phyloP scores from a whole-genome alignment of 2,113 vertebrate genomes.

The Actinemys pallida region DNA sequence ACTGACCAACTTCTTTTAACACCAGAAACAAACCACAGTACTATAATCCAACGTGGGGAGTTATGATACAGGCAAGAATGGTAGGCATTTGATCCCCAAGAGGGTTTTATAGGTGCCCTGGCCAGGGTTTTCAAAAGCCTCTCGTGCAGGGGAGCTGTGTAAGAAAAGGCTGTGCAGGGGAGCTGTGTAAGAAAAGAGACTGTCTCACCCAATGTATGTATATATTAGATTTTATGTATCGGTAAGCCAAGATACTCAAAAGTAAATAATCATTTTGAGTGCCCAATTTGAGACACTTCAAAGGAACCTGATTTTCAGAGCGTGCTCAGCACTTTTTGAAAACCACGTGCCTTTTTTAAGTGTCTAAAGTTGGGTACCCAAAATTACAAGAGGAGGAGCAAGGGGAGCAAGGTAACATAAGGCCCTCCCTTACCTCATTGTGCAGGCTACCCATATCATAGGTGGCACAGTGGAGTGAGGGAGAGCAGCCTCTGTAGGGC shows the following conservation, averaged over 20 bases:
- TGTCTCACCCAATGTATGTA: background rate
- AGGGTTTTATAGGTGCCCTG: background rate
- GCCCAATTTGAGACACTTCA: background rate
- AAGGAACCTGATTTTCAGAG: background rate
- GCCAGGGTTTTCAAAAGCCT: background rate
- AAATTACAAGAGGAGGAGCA: no score
- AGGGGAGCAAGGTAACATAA: background rate
- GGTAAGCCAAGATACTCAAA: background rate
- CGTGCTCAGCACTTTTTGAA: background rate
- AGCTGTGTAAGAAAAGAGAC: background rate
- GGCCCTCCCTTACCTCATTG: background rate
- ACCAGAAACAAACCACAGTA: background rate
- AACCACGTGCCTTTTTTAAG: background rate
- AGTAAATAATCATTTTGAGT: background rate
- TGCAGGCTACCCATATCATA: background rate
- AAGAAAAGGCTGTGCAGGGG: background rate
- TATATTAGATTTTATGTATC: background rate
- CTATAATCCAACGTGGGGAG: background rate
- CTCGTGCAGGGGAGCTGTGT: background rate
- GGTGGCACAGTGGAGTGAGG: background rate
- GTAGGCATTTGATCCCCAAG: background rate
- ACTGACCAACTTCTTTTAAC: background rate
- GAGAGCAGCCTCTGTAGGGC: background rate
- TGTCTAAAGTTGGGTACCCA: no score
- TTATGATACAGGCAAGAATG: background rate